A percentile compares a stretch with the other conserved stretches of the same genome.
These are phyloP conservation scores for Phengaris arion DNA, from an alignment of 2,888 invertebrate species.

Conservation along the genomic window DNA sequence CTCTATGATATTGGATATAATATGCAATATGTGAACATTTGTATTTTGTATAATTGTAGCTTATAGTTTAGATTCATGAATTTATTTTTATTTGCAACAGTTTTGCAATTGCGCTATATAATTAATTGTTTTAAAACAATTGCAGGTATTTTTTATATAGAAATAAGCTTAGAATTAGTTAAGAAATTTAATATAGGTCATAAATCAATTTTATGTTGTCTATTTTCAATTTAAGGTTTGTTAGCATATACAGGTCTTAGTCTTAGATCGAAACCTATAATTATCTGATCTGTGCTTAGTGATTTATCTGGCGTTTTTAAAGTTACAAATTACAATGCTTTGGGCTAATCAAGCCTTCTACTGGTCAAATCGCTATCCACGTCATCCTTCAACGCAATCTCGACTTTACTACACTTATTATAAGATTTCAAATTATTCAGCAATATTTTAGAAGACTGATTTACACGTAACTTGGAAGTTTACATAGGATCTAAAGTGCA, in stretches of 20 bases:
- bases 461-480: slow-evolving; percentile 68
- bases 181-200: not conserved
- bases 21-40: not conserved
- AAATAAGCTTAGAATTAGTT: not conserved
- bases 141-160: not conserved
- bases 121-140: not conserved
- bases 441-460: slow-evolving; percentile 40
- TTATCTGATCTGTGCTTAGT: not conserved
- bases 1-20: not conserved
- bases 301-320: slow-evolving; percentile 52
- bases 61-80: no score
- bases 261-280: slow-evolving; percentile 5
- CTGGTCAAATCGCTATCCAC: slow-evolving; percentile 66
- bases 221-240: slow-evolving; percentile 2
- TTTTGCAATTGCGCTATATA: no score
- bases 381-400: slow-evolving; percentile 57
- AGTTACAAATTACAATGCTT: slow-evolving; percentile 59
- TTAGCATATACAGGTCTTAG: not conserved
- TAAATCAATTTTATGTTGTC: not conserved
- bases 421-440: slow-evolving; percentile 39
- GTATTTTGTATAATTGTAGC: no score
- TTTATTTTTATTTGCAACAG: no score
- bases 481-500: slow-evolving; percentile 78
- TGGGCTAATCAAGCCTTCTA: slow-evolving; percentile 75
- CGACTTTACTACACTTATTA: slow-evolving; percentile 44